Percentiles rank a stretch among this genome's conserved stretches.
Conservation (phyloP, 2,113 vertebrate species). For the Ciconia stormi region DNA sequence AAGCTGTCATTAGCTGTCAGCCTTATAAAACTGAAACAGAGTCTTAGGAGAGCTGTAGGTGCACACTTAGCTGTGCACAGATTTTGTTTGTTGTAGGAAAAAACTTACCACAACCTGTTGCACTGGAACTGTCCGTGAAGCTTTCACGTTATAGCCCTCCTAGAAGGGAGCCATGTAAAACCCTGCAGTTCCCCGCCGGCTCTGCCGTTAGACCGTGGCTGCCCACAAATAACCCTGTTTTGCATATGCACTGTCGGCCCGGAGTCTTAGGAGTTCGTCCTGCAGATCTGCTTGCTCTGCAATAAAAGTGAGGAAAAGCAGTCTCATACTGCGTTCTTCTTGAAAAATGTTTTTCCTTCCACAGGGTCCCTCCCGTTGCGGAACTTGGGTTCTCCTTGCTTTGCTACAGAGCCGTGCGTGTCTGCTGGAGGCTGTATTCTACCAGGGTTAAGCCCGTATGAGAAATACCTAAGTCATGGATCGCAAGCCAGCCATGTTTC, state of each 20-base stretch:
- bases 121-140: background rate
- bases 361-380: background rate
- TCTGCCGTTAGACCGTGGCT: background rate
- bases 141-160: background rate
- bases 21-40: background rate
- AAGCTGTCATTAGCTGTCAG: background rate
- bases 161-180: background rate
- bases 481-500: background rate
- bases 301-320: background rate
- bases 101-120: background rate
- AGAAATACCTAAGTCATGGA: background rate
- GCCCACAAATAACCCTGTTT: background rate
- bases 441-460: background rate
- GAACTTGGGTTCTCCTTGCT: background rate
- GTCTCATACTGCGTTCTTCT: background rate
- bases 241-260: background rate
- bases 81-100: background rate
- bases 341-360: background rate
- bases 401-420: background rate
- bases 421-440: background rate
- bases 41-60: rapidly evolving
- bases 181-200: background rate
- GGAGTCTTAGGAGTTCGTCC: background rate
- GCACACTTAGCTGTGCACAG: background rate
- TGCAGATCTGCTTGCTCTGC: background rate